Evolutionary conservation across 30 jellyfish, hydroid and myxozoan genomes (phyloP).

Genomic region (Cassiopea andromeda): DNA sequence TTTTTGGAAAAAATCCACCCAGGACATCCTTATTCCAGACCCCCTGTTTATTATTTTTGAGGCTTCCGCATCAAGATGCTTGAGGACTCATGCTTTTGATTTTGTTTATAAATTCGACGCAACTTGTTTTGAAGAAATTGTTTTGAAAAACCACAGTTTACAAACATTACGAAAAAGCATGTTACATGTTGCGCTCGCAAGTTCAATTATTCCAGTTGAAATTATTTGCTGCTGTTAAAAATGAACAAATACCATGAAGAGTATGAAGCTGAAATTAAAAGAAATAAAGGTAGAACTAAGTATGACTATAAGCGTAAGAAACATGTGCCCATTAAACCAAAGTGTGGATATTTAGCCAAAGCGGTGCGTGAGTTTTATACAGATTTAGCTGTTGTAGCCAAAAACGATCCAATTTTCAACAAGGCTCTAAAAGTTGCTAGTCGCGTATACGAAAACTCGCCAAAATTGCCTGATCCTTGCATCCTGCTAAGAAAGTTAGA

Average conservation of each 20-base stretch:
- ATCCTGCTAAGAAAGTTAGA: constrained; percentile 32
- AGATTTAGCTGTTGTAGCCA: constrained; percentile 61
- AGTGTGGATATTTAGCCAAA: not conserved
- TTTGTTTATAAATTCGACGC: no score
- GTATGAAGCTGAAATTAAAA: not conserved
- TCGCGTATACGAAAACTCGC: constrained; percentile 35
- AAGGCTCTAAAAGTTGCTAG: constrained; percentile 76
- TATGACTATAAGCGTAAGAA: not conserved
- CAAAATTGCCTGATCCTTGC: constrained; percentile 16
- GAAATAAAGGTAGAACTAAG: not conserved
- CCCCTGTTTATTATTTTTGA: no score
- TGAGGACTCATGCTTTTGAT: no score
- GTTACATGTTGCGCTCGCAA: no score
- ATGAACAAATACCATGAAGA: not conserved
- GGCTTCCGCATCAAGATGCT: no score
- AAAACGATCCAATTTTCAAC: constrained; percentile 61
- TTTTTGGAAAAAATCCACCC: no score
- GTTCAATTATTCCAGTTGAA: no score
- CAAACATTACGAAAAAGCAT: no score
- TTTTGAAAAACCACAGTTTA: no score
- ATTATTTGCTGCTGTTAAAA: no score
- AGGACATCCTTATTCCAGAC: no score
- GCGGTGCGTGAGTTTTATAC: constrained; percentile 74
- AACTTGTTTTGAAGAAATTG: no score
- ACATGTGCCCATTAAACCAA: not conserved